Conservation (phyloP, 2,797 vertebrate genomes). For the Hippocampus kuda region DNA sequence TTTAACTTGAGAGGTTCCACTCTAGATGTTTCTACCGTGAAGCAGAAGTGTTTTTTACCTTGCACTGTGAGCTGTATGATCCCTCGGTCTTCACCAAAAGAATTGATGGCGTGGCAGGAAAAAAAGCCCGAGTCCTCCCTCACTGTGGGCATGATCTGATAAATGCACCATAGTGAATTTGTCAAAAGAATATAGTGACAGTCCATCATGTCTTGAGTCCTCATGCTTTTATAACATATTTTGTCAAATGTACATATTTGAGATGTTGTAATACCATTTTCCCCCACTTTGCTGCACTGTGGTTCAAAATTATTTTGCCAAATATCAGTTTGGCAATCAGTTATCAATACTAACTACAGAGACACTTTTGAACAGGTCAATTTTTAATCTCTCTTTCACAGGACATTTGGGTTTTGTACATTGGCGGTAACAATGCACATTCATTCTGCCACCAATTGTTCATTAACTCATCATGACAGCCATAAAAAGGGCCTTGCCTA, state of each 20-base stretch:
- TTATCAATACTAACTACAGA: too few species aligned
- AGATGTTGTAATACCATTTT: too few species aligned
- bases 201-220: neutral
- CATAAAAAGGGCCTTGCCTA: neutral
- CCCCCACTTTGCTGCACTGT: neutral
- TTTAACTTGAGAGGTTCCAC: neutral
- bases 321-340: too few species aligned
- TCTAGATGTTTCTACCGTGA: neutral
- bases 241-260: neutral
- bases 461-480: neutral
- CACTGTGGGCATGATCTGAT: constrained; percentile 89
- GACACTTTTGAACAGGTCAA: too few species aligned
- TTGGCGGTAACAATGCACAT: neutral
- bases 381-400: too few species aligned
- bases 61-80: constrained; percentile 98
- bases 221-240: neutral
- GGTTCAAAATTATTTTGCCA: neutral
- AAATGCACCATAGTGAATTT: constrained; percentile 4
- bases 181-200: neutral
- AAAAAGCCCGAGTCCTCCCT: constrained; percentile 98
- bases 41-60: constrained; percentile 60
- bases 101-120: constrained; percentile 97
- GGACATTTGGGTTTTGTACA: neutral
- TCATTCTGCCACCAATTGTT: neutral
- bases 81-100: constrained; percentile 93